Evolutionary conservation across 2,888 invertebrate genomes (phyloP), one percentile per base, ranked within the genome.

Genomic region (Yponomeuta evonymella): DNA sequence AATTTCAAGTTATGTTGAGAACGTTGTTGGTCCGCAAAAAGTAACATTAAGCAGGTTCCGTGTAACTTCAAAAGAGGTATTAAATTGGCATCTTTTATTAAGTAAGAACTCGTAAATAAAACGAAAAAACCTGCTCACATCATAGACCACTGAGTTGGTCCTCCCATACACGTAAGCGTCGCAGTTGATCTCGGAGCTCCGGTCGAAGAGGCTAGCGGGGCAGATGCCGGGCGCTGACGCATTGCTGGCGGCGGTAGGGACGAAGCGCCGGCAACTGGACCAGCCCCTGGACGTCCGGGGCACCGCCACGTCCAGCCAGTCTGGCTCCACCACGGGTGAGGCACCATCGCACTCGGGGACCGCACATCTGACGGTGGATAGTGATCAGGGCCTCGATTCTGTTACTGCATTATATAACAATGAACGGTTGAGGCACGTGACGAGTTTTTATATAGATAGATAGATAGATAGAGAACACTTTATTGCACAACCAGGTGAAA

Each of bases 311-410:
- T 82, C 74, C 3, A 93, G 73, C 94, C 94, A 94, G 0, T 79
- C 75, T 0, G 89, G 85, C 1, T 83, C 78, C 74, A 86, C 89
- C 0, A 75, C 72, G 9, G 84, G 77, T 12, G 81, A 76, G 64
- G 84, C 83, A 68, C 75, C 76, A 23, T 86, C 93, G 75, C 94
- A 94, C 78, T 93, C 93, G 2, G 89, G 86, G 63, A 94, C 84
- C 58, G 81, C 82, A 75, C 94, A 94, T 76, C 94, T 93, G 73
- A 43, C 8, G 43, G 6, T 43, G 43, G 43, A 43, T 43, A 8
- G 43, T 43, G 43, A 43, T 43, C 33, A 33, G 33, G 23, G 23
- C 23, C 23, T 23, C 23, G 23, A 23, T 23, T 23, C 23, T 23
- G 23, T 23, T 23, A 23, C 23, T 23, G 23, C 23, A 23, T 23